Evolutionary conservation across 1,140 invertebrate genomes (phyloP), one percentile per base, ranked within the genome.

Genomic region (Atta colombica): DNA sequence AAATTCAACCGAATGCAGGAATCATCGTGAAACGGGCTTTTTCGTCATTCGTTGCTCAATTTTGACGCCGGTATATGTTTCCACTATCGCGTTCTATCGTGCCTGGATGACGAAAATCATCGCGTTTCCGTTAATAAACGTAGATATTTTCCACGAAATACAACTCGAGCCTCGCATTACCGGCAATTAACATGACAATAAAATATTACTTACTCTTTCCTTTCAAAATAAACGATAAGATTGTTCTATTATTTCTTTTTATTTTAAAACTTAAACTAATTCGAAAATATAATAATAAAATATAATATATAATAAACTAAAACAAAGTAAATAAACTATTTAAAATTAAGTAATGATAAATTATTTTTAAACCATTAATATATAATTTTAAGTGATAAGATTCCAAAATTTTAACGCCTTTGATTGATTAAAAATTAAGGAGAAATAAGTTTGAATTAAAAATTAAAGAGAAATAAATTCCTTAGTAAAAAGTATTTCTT

Each of bases 11-110:
- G 28, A 74, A 61, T 35, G 35, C 61, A 72, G 35, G 80, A 84
- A 75, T 75, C 80, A 74, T 82, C 69, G 53, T 18, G 49, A 81
- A 81, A 71, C 77, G 31, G 39, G 8, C 3, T 81, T 28, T 69
- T 71, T 69, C 25, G 8, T 39, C 14, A 31, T 65, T 74, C 7
- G 25, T 84, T 84, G 55, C 80, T 75, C 55, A 84, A 74, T 84
- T 75, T 75, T 31, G 53, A 82, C 12, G 49, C 18, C 25, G 12
- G 6, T 3, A 8, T 12, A 21, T 71, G n/a, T 81, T 81, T 31
- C 63, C 16, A 12, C n/a, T 71, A 71, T 81, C 61, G 31, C 49
- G 21, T 55, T 77, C 3, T 51, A 68, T 68, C 77, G 39, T 18
- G 39, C 16, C 31, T 8, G 51, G 35, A 71, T 81, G 35, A 55